Evolutionary conservation across 2,888 invertebrate species (phyloP).

Genomic region (Cephus spinipes): DNA sequence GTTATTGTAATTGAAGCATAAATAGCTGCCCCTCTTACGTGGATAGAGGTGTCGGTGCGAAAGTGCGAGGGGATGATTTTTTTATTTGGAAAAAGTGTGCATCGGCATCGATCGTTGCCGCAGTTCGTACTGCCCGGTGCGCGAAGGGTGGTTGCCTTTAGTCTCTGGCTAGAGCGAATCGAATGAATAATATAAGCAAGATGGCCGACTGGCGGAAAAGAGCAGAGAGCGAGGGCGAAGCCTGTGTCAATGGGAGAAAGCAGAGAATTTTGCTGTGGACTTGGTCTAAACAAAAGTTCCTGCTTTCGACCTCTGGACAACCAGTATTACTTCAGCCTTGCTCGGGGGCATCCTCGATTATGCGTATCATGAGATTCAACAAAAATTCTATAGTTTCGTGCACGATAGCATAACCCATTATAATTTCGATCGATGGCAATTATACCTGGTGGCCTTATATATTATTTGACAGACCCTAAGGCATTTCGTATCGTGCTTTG

Average conservation of each 20-base stretch:
- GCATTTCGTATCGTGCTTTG: neutral
- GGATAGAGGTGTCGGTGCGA: neutral
- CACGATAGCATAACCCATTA: neutral
- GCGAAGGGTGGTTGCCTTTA: neutral
- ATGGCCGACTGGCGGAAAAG: neutral
- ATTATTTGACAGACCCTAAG: neutral
- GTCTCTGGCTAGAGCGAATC: neutral
- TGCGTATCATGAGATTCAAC: neutral
- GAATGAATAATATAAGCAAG: constrained; percentile 1
- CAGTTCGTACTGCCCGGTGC: neutral
- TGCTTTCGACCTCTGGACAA: neutral
- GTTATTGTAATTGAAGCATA: neutral
- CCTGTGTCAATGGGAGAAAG: neutral
- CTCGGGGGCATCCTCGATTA: neutral
- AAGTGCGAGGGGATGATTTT: neutral
- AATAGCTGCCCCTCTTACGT: neutral
- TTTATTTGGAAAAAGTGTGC: neutral
- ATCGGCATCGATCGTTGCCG: neutral
- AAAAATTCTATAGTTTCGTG: neutral
- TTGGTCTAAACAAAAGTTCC: neutral
- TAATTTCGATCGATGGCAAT: neutral
- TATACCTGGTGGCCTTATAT: neutral
- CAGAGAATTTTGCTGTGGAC: neutral
- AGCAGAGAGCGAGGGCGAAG: neutral
- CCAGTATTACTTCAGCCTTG: neutral